A percentile compares a stretch with the other conserved stretches of the same genome.
Evolutionary conservation across 2,797 vertebrate genomes (phyloP).

Genomic region (Clarias platycephalus): DNA sequence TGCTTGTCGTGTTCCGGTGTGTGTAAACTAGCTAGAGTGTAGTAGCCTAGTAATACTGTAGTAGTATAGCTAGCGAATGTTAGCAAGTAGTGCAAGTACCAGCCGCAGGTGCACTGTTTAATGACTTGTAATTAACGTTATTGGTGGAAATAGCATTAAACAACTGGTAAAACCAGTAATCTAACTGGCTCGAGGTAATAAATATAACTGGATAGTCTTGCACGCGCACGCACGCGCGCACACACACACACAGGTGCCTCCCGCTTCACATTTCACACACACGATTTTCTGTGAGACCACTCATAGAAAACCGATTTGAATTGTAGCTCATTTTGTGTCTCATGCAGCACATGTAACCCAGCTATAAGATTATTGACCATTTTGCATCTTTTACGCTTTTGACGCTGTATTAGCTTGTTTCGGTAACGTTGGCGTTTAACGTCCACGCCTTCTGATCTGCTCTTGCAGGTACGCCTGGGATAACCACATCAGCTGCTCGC

Average conservation of each 20-base stretch:
- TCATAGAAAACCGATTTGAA: neutral
- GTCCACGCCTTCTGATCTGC: neutral
- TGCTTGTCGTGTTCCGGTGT: neutral
- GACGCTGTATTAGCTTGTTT: neutral
- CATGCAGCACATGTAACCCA: neutral
- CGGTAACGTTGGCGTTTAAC: constrained; percentile 1
- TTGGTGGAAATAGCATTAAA: neutral
- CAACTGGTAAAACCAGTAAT: neutral
- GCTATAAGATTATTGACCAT: neutral
- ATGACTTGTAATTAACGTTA: neutral
- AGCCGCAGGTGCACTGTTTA: neutral
- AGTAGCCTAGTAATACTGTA: neutral
- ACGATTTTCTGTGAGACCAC: neutral
- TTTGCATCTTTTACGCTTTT: neutral
- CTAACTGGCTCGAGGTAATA: neutral
- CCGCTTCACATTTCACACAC: no score
- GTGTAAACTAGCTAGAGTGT: neutral
- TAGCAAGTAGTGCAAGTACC: neutral
- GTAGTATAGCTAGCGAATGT: neutral
- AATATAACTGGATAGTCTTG: neutral
- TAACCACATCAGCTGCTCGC: constrained; percentile 21
- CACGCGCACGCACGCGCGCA: no score
- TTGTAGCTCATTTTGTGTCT: neutral
- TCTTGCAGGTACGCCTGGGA: constrained; percentile 49
- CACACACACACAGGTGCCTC: neutral